These are phyloP conservation scores for Coptodon bakossiorum DNA, from an alignment of 2,113 vertebrate species.

Conservation along the genomic window DNA sequence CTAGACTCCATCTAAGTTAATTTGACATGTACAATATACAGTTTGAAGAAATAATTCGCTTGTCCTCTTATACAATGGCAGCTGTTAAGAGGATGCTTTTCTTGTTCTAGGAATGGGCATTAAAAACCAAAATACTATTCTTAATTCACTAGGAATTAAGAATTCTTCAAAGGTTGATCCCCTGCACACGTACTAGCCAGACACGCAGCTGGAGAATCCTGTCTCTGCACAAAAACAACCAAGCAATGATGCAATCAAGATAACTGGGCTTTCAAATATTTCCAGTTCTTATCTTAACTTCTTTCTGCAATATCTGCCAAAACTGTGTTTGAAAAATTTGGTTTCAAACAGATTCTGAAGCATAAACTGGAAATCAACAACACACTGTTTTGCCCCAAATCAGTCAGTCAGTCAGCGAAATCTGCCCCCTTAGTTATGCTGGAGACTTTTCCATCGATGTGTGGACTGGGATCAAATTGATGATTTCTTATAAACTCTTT, in stretches of 20 bases:
- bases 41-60: background rate
- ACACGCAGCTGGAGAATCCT: background rate
- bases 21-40: background rate
- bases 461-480: background rate
- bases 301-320: background rate
- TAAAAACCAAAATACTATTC: background rate
- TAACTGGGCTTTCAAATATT: background rate
- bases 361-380: background rate
- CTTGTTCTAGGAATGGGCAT: background rate
- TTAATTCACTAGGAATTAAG: background rate
- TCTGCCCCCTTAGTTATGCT: background rate
- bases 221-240: background rate
- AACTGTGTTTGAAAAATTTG: background rate
- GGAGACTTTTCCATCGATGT: background rate
- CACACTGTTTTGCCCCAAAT: background rate
- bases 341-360: background rate
- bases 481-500: background rate
- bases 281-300: background rate
- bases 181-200: background rate
- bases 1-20: background rate
- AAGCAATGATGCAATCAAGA: background rate
- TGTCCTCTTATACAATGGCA: background rate
- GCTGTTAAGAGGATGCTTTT: background rate
- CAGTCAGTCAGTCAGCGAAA: background rate
- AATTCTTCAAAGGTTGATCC: background rate